A percentile compares a stretch with the other conserved stretches of the same genome.
Conservation (phyloP, 2,797 vertebrate species). For the Knipowitschia caucasica region DNA sequence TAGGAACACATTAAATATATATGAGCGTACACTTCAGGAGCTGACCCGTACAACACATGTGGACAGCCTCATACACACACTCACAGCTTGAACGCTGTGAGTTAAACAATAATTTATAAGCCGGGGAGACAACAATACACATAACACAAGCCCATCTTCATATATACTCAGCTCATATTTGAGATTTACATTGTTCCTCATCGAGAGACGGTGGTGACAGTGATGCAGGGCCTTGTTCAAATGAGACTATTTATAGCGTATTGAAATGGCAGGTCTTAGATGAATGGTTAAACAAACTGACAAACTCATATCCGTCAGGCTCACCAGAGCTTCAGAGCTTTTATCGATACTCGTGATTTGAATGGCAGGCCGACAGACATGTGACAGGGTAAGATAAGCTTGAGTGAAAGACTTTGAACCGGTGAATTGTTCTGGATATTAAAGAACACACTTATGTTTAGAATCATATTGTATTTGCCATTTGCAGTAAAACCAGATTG, state of each 20-base stretch:
- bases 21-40: slow-evolving; percentile 3
- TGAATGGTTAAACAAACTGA: neutral
- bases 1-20: slow-evolving; percentile 7
- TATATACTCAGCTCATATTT: too few relatives aligned
- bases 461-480: too few relatives aligned
- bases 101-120: neutral
- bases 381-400: slow-evolving; percentile 1
- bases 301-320: slow-evolving; percentile 4
- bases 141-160: too few relatives aligned
- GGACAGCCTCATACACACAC: neutral
- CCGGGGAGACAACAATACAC: neutral
- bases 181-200: neutral
- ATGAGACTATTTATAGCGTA: slow-evolving; percentile 1
- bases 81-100: neutral
- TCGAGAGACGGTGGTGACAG: slow-evolving; percentile 2
- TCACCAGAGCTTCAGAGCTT: neutral
- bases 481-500: too few relatives aligned
- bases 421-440: neutral
- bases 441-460: neutral
- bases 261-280: slow-evolving; percentile 9
- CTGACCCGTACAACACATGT: neutral
- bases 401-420: neutral
- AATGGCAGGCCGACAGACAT: neutral
- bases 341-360: neutral
- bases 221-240: slow-evolving; percentile 1